Percentiles rank a stretch among this genome's conserved stretches.
These are phyloP conservation scores for Flexamia atlantica DNA, from an alignment of 2,888 invertebrate species.

Conservation along the genomic window DNA sequence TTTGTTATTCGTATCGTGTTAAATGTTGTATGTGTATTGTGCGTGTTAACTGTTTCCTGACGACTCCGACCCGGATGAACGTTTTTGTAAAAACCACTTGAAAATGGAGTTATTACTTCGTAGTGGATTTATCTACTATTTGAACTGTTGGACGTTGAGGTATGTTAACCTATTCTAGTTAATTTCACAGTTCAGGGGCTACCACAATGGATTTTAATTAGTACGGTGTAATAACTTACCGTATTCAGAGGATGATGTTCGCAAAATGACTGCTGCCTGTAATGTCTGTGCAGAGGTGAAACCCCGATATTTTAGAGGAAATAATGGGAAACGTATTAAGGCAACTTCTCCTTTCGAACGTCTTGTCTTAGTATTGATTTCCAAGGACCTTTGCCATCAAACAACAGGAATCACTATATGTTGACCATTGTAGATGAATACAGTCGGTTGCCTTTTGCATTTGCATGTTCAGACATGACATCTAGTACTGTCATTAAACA, in stretches of 20 bases:
- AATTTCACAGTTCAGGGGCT: too few relatives aligned
- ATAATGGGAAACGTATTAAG: background rate
- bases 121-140: too few relatives aligned
- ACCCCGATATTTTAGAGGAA: conserved; percentile 60
- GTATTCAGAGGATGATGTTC: conserved; percentile 64
- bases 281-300: conserved; percentile 65
- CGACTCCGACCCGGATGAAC: too few relatives aligned
- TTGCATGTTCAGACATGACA: conserved; percentile 21
- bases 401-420: conserved; percentile 46
- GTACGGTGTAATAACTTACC: conserved; percentile 64
- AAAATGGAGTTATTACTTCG: too few relatives aligned
- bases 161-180: too few relatives aligned
- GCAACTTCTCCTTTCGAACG: conserved; percentile 27
- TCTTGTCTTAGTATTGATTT: conserved; percentile 33
- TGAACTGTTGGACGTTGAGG: too few relatives aligned
- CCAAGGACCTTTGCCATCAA: conserved; percentile 63
- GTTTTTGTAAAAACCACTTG: too few relatives aligned
- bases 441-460: conserved; percentile 65
- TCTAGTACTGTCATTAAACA: conserved; percentile 25
- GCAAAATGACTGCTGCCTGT: conserved; percentile 63
- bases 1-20: too few relatives aligned
- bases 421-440: conserved; percentile 65
- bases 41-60: too few relatives aligned
- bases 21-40: too few relatives aligned
- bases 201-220: too few relatives aligned